These are phyloP conservation scores for Blastobasis adustella DNA, from an alignment of 2,888 invertebrate genomes.

Conservation along the genomic window DNA sequence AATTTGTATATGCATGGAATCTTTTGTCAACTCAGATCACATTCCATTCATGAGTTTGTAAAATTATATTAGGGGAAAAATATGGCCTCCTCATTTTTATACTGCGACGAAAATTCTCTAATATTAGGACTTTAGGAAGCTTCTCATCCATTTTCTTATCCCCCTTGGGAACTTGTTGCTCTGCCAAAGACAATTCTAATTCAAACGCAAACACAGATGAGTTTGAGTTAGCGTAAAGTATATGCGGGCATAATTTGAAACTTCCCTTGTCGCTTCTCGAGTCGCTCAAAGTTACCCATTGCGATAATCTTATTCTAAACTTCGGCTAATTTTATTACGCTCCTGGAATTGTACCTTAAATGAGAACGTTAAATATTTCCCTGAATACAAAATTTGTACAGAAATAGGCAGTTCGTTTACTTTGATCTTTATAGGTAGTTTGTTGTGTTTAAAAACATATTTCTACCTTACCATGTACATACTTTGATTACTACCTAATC, in stretches of 20 bases:
- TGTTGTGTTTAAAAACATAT: too few species aligned
- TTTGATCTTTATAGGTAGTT: too few species aligned
- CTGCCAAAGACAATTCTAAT: background rate
- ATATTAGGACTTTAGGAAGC: too few species aligned
- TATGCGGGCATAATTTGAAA: slow-evolving; percentile 14
- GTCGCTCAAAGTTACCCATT: slow-evolving; percentile 5
- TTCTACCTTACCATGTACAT: too few species aligned
- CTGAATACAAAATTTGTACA: slow-evolving; percentile 5
- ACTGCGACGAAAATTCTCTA: too few species aligned
- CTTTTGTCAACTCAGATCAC: too few species aligned
- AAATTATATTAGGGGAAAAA: too few species aligned
- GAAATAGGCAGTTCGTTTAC: background rate
- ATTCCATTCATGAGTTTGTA: too few species aligned
- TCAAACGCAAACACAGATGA: background rate
- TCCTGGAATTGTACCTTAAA: slow-evolving; percentile 5
- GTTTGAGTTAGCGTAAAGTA: slow-evolving; percentile 8
- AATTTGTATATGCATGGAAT: too few species aligned
- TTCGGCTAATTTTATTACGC: slow-evolving; percentile 11
- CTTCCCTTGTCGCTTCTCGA: slow-evolving; percentile 5
- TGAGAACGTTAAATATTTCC: slow-evolving; percentile 3
- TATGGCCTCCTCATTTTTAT: too few species aligned
- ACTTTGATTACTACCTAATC: too few species aligned
- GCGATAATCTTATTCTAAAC: slow-evolving; percentile 12
- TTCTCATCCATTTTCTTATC: too few species aligned
- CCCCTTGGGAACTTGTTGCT: background rate